Evolutionary conservation across 1,140 invertebrate genomes (phyloP).

Genomic region (Leptoteleia sp.): DNA sequence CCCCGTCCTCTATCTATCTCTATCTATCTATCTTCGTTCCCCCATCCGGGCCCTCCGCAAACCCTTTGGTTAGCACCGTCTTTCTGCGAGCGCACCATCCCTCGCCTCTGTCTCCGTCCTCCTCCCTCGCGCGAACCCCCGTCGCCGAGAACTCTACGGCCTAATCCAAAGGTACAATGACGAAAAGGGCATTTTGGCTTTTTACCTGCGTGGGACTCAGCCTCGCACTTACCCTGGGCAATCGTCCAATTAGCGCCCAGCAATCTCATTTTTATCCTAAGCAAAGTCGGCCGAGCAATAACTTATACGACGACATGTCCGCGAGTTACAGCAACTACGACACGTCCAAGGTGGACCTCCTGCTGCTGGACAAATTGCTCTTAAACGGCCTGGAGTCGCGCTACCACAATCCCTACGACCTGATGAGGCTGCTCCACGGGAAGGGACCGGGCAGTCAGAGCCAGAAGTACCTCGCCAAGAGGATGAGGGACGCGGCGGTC

Average conservation of each 20-base stretch:
- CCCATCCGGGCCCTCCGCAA: no score
- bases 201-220: slow-evolving; percentile 73
- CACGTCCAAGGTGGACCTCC: slow-evolving; percentile 17
- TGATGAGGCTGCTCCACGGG: slow-evolving; percentile 18
- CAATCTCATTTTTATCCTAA: slow-evolving; percentile 50
- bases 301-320: slow-evolving; percentile 54
- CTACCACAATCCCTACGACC: slow-evolving; percentile 31
- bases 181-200: slow-evolving; percentile 72
- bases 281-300: slow-evolving; percentile 67
- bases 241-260: slow-evolving; percentile 68
- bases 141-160: slow-evolving; percentile 42
- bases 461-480: slow-evolving; percentile 42
- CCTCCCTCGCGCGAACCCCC: slow-evolving; percentile 26
- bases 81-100: slow-evolving; percentile 19
- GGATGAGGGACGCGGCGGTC: slow-evolving; percentile 34
- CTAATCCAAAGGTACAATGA: slow-evolving; percentile 69
- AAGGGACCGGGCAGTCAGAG: slow-evolving; percentile 10
- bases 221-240: slow-evolving; percentile 70
- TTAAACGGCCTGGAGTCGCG: slow-evolving; percentile 46
- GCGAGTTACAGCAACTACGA: slow-evolving; percentile 43
- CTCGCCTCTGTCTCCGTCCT: slow-evolving; percentile 42
- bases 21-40: no score
- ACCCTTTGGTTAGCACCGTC: no score
- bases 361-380: slow-evolving; percentile 50
- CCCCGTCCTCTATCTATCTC: no score